These are phyloP conservation scores for Zaprionus kolodkinae DNA, from an alignment of 1,140 invertebrate genomes.

Conservation along the genomic window DNA sequence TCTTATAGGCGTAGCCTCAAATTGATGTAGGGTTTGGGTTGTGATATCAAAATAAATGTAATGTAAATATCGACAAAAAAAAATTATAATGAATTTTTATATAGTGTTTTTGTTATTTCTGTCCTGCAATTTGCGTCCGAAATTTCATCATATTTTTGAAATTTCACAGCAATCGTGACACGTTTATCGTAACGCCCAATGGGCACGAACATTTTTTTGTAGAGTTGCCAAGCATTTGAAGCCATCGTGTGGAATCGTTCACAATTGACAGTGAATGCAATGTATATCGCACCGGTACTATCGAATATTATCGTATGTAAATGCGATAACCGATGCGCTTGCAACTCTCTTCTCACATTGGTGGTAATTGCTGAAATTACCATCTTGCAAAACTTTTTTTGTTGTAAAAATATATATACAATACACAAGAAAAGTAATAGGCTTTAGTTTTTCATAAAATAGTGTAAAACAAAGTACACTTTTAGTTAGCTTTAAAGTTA, in stretches of 20 bases:
- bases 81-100: neutral
- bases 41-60: conserved; percentile 40
- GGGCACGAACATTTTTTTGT: neutral
- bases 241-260: neutral
- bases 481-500: conserved; percentile 76
- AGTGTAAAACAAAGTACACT: conserved; percentile 74
- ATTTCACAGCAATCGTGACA: neutral
- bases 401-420: conserved; percentile 54
- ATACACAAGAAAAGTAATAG: conserved; percentile 55
- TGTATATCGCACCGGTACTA: neutral
- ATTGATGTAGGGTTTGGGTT: conserved; percentile 23
- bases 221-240: neutral
- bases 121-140: neutral
- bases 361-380: conserved; percentile 59
- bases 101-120: too few species aligned
- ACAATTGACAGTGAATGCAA: neutral
- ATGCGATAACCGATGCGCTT: conserved; percentile 37
- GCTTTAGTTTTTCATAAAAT: conserved; percentile 55
- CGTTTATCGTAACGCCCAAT: neutral
- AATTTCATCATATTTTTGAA: neutral
- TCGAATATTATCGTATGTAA: conserved; percentile 21
- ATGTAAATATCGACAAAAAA: conserved; percentile 17
- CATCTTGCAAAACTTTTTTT: conserved; percentile 56
- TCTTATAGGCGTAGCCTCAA: conserved; percentile 54
- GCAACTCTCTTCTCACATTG: conserved; percentile 50